phyloP scores from a whole-genome alignment of 2,113 vertebrate genomes.

The Salvator merianae region DNA sequence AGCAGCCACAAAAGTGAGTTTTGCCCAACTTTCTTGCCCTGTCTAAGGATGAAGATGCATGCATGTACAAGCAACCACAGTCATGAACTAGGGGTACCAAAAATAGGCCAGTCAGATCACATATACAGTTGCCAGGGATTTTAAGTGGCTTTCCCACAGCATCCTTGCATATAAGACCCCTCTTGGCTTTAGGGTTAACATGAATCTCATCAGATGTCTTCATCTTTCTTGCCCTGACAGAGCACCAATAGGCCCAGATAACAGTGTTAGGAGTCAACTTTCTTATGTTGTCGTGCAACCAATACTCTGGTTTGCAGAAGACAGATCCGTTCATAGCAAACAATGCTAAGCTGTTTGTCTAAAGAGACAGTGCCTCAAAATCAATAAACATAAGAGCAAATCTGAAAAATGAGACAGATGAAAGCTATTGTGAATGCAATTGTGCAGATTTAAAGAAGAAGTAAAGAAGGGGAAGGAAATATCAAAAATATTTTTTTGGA shows the following conservation, averaged over 20 bases:
- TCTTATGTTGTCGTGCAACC: neutral
- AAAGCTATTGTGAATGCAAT: conserved; percentile 1
- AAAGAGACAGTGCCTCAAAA: neutral
- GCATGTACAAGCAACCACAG: neutral
- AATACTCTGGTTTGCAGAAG: neutral
- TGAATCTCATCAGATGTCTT: neutral
- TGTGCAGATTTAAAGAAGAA: neutral
- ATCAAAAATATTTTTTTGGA: neutral
- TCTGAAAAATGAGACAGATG: conserved; percentile 15
- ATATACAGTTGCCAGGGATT: neutral
- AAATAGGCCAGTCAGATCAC: neutral
- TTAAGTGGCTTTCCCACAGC: neutral
- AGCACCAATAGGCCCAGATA: neutral
- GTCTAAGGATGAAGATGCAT: too few species aligned
- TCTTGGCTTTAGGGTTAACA: neutral
- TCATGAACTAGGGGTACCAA: neutral
- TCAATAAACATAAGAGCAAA: neutral
- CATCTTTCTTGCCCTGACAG: neutral
- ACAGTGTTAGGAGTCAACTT: neutral
- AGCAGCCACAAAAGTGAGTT: too few species aligned
- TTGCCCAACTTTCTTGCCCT: too few species aligned
- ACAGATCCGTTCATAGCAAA: neutral
- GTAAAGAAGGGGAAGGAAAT: neutral
- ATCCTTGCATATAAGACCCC: neutral
- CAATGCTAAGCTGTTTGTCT: neutral